Base-by-base conservation (phyloP, 2,888 invertebrate species). In the Pterobdella sp. region DNA sequence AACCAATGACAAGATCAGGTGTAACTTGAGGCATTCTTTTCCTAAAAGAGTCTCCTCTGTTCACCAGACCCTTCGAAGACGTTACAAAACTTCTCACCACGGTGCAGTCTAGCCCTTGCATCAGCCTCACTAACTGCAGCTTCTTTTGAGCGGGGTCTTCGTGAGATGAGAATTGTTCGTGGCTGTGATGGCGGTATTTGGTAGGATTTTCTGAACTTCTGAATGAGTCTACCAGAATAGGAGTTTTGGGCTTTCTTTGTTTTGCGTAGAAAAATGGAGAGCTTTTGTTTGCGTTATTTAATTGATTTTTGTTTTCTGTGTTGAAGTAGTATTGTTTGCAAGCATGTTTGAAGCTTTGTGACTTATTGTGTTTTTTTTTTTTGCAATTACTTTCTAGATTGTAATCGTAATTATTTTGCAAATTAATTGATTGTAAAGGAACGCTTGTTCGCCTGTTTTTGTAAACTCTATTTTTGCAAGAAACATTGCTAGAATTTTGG, bases 11-110 rank as follows among this genome's bases (percentile, higher is more conserved):
- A 68, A 72, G 70, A 56, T 64, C 35, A 72, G 75, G 56, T n/a
- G 29, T 56, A 91, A 80, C 92, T 92, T 65, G 34, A 10, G 80
- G 92, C 77, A 92, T 87, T 64, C 91, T 87, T 77, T 92, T 91
- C 79, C 93, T 90, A 76, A 95, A 87, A 18, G 93, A 93, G 85
- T 96, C 95, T 0, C 95, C 95, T 68, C 93, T 87, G 85, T 93
- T 94, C 76, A 94, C 89, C 71, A 94, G 90, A 26, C 94, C 94
- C 84, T 91, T 90, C 82, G 92, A 91, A 35, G 93, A 94, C 79
- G 94, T 94, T 80, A 92, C 91, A 85, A 95, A 95, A 84, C 93
- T 94, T 78, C 95, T 87, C 77, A 94, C 88, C 32, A 75, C 73
- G 36, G 74, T 74, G 36, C 64, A 52, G 72, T n/a, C 77, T 74